These are phyloP conservation scores for Scalopus aquaticus DNA, from an alignment of 2,113 vertebrate genomes.

Conservation along the genomic window DNA sequence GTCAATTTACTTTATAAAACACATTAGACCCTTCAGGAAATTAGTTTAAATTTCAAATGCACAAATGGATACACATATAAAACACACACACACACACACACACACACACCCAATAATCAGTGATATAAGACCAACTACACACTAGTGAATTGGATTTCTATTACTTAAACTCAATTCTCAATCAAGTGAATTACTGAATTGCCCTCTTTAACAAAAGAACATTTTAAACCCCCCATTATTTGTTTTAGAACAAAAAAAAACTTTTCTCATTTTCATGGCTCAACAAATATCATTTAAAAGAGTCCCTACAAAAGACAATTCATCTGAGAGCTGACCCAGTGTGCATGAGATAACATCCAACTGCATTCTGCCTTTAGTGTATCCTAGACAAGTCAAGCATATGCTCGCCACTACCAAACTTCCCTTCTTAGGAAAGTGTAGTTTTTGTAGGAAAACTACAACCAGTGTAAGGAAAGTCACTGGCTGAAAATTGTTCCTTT, in stretches of 20 bases:
- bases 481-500: not conserved
- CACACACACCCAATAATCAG: not conserved
- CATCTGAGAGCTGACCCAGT: not conserved
- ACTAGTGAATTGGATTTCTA: not conserved
- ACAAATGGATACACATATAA: not conserved
- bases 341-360: not conserved
- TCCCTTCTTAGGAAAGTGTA: not conserved
- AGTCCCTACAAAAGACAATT: not conserved
- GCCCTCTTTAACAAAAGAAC: not conserved
- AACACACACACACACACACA: not conserved
- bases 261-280: not conserved
- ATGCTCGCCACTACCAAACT: not conserved
- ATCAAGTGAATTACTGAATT: not conserved
- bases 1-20: not conserved
- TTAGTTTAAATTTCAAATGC: not conserved
- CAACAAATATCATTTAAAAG: not conserved
- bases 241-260: not conserved
- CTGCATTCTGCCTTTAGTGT: not conserved
- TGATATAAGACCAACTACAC: not conserved
- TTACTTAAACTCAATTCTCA: not conserved
- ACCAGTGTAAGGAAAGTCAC: not conserved
- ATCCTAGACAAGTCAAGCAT: not conserved
- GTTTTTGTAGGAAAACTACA: not conserved
- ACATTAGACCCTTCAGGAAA: not conserved
- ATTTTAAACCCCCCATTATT: not conserved